Evolutionary conservation across 1,140 invertebrate species (phyloP), one percentile per base, ranked within the genome.

Genomic region (Armadillidium nasatum): DNA sequence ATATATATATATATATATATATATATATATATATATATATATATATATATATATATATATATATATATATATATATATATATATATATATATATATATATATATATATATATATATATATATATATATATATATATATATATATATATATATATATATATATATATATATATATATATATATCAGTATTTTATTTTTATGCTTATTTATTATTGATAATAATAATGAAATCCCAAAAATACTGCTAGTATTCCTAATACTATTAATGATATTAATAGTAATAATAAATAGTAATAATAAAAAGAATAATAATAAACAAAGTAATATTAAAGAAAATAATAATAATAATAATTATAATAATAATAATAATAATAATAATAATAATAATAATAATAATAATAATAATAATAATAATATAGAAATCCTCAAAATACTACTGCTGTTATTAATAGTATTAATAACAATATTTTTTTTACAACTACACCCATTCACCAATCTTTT

Each of bases 111-210:
- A 60, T 60, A 60, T 60, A 60, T 60, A 60, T 60, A n/a, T 60
- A 60, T 60, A 60, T 60, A 21, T 21, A 60, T 60, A 60, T 60
- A 60, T 60, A 60, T 60, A 60, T 60, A 60, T 60, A 60, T 60
- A 60, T 60, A 60, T 60, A 60, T 60, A 60, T 60, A 60, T 60
- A 60, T 60, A 60, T n/a, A 60, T 60, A 60, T 60, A 60, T 60
- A 60, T 60, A 60, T 60, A 60, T 60, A 60, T 60, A 60, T 60
- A 60, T 60, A 60, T 60, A 33, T 33, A 33, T 33, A 33, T 33
- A 33, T 33, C 1, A 33, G 6, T 33, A 33, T 33, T 33, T 6
- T 33, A 3, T 33, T 33, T 33, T 33, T 33, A 33, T 33, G 6
- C 33, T 33, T 33, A 3, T 3, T 3, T 33, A 33, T 3, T 33